Conservation (phyloP, 2,797 vertebrate species). For the Ataeniobius toweri region DNA sequence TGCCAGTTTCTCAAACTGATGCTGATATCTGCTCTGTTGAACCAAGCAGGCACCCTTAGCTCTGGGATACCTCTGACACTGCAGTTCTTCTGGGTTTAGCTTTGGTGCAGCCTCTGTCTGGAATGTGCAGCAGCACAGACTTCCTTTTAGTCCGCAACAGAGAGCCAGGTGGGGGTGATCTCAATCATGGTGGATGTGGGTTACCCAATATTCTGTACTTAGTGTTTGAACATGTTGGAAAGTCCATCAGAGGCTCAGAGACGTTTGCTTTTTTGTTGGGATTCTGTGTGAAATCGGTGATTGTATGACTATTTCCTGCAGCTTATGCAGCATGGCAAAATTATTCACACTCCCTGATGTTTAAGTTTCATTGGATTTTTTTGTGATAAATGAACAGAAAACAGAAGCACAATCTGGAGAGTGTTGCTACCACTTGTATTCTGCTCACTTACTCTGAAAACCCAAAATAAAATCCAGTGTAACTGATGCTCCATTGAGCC, state of each 20-base stretch:
- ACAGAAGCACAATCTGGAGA: background rate
- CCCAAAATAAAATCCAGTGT: no score
- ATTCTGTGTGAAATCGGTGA: background rate
- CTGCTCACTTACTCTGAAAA: no score
- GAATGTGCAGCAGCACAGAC: background rate
- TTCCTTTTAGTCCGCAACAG: background rate
- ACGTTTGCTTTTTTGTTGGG: background rate
- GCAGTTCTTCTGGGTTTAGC: background rate
- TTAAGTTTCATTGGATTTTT: background rate
- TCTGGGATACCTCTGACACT: no score
- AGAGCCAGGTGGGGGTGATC: background rate
- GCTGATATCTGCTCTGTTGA: background rate
- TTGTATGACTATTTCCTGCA: background rate
- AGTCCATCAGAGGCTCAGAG: background rate
- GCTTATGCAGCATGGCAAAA: background rate
- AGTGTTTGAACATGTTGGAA: background rate
- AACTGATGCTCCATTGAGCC: no score
- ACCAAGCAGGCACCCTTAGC: background rate
- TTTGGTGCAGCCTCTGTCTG: background rate
- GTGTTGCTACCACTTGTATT: no score
- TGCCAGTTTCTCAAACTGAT: background rate
- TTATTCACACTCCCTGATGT: background rate
- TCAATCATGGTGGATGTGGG: background rate
- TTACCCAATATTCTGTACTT: background rate
- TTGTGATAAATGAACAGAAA: background rate